Base-by-base conservation (phyloP, 2,888 invertebrate species). In the Macropis europaea region DNA sequence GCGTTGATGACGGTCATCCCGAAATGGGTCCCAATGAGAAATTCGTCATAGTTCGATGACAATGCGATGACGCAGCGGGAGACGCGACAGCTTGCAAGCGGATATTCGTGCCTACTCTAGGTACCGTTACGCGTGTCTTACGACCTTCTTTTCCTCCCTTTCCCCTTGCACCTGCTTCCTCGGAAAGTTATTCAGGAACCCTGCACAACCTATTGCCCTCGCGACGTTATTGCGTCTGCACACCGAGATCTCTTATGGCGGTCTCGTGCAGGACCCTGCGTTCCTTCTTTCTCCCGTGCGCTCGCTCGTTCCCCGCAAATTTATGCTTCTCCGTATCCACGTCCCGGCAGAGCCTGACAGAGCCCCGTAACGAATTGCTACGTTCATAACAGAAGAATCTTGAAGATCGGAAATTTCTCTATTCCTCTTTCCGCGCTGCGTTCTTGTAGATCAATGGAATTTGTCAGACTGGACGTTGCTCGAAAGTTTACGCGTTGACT, bases 81-180 rank as follows among this genome's bases (percentile, higher is more conserved):
- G 76, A 48, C 71, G 48, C 76, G 84, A 86, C 88, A 88, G 86
- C 88, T 88, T 88, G 87, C 89, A 86, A 84, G 88, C 88, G 89
- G 85, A 84, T 87, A 86, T 86, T 86, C 82, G 77, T 83, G 83
- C 82, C 83, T 86, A 87, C 86, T 86, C 84, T 83, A 84, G 71
- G 85, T 86, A 86, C 88, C 88, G 88, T 87, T 88, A 86, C 61
- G 47, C 74, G 73, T 72, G 61, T 77, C 73, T 72, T 61, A 61
- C 68, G 57, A 47, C 53, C 56, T 64, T 66, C 72, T 73, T 71
- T 73, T 40, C 73, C 52, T 47, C 52, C 19, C 50, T 32, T 40
- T 26, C 50, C 54, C 63, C 42, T 48, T 40, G 43, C 60, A 69
- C 76, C 56, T 54, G 75, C 40, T 17, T 64, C 54, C 70, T 60